Evolutionary conservation across 2,888 invertebrate species (phyloP), one percentile per base, ranked within the genome.

Genomic region (Xestobium rufovillosum): DNA sequence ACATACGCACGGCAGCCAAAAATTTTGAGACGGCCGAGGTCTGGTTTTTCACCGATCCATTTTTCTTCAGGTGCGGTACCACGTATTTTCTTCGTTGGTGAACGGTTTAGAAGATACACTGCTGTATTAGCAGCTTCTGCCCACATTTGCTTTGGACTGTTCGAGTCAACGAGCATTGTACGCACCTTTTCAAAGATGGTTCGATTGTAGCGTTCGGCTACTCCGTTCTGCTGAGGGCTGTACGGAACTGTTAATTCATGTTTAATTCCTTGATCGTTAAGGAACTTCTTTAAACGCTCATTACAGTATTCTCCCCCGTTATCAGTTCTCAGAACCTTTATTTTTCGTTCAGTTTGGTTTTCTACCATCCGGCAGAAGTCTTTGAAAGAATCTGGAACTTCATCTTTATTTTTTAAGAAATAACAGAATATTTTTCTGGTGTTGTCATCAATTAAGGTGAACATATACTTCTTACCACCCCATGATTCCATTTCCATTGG

Each of bases 61-160:
- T 31, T 6, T 14, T 36, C 36, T 31, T 31, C 30, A 11, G 39
- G 31, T 1, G 36, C 31, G 10, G 9, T 10, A n/a, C 25, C 25
- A n/a, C 15, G 19, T 15, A 40, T 8, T n/a, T 15, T 36, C 23
- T 36, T 35, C 10, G 25, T 36, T 12, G 39, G 35, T 10, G 30
- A 36, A 3, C 44, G 28, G 35, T 47, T 43, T 34, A 26, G 28
- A n/a, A 45, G 16, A 41, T 43, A 45, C 9, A 36, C 34, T 4
- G 50, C 50, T 9, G 46, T 47, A 26, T 42, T 38, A 15, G 39
- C 38, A 9, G 50, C 48, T 41, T 52, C 39, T 35, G 35, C 39
- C 38, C 35, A 42, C 14, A 39, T 16, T 33, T 31, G 34, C n/a
- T 35, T 29, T 2, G 14, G 11, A 13, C 29, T 12, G 3, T 29